phyloP scores from a whole-genome alignment of 2,888 invertebrate species.

The Phrixothrix hirtus region DNA sequence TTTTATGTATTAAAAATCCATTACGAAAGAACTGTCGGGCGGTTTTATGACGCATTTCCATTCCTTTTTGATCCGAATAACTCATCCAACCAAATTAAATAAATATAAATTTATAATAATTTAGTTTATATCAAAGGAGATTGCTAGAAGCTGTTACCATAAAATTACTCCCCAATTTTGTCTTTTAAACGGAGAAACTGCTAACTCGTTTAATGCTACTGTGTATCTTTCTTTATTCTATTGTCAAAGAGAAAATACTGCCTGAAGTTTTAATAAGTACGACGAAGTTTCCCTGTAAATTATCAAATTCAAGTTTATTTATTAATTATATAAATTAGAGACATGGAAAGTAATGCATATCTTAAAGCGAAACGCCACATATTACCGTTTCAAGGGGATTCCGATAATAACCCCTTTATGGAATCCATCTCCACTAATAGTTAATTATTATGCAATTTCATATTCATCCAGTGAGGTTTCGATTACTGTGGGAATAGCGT shows the following conservation, averaged over 20 bases:
- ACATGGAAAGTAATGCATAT: background rate
- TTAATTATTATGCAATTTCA: too few relatives aligned
- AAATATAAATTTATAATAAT: too few relatives aligned
- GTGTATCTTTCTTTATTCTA: background rate
- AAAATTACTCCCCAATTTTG: too few relatives aligned
- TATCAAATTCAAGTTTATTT: background rate
- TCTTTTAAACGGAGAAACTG: too few relatives aligned
- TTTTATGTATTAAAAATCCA: slow-evolving; percentile 14
- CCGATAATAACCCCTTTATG: too few relatives aligned
- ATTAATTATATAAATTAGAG: background rate
- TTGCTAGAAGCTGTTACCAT: too few relatives aligned
- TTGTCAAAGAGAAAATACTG: background rate
- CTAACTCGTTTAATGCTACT: background rate
- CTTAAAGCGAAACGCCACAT: too few relatives aligned
- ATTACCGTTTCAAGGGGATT: too few relatives aligned
- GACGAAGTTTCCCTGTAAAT: background rate
- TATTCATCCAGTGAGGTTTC: background rate
- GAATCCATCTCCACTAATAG: too few relatives aligned
- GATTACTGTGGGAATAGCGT: background rate
- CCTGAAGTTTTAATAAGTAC: background rate
- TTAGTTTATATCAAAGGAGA: too few relatives aligned
- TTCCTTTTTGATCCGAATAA: background rate
- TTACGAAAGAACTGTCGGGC: background rate
- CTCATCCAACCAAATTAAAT: too few relatives aligned
- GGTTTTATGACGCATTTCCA: background rate